A percentile compares a stretch with the other conserved stretches of the same genome.
These are phyloP conservation scores for Drosophila ezoana DNA, from an alignment of 2,888 invertebrate species.

Conservation along the genomic window DNA sequence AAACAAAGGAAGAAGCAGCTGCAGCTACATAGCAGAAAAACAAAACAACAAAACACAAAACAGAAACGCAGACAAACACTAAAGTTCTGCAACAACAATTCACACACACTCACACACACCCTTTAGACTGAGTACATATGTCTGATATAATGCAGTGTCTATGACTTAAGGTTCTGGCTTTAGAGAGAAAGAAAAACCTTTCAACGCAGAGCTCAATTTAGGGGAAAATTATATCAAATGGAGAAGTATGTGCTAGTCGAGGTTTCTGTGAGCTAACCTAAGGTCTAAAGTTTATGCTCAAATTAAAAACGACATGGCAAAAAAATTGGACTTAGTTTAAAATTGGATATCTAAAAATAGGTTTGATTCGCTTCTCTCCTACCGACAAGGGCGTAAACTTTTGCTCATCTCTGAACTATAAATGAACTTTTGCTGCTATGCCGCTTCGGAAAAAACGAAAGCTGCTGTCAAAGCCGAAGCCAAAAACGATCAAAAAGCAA, in stretches of 20 bases:
- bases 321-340: too few relatives aligned
- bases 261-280: too few relatives aligned
- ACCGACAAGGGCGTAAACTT: too few relatives aligned
- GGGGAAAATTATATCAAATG: neutral
- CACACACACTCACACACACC: slow-evolving; percentile 1
- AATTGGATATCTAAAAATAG: too few relatives aligned
- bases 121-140: slow-evolving; percentile 25
- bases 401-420: too few relatives aligned
- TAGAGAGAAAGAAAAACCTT: slow-evolving; percentile 16
- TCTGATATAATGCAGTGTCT: slow-evolving; percentile 40
- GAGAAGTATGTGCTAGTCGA: neutral
- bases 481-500: too few relatives aligned
- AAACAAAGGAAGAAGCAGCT: slow-evolving; percentile 67
- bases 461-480: too few relatives aligned
- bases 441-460: too few relatives aligned
- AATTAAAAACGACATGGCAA: too few relatives aligned
- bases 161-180: slow-evolving; percentile 20
- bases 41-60: slow-evolving; percentile 39
- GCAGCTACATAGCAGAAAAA: slow-evolving; percentile 60
- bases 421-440: too few relatives aligned
- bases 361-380: too few relatives aligned
- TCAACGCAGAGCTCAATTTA: slow-evolving; percentile 3
- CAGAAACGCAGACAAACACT: slow-evolving; percentile 47
- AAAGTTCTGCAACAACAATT: slow-evolving; percentile 32
- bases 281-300: too few relatives aligned